A percentile compares a stretch with the other conserved stretches of the same genome.
Evolutionary conservation across 2,113 vertebrate genomes (phyloP).

Genomic region (Hemiscyllium ocellatum): DNA sequence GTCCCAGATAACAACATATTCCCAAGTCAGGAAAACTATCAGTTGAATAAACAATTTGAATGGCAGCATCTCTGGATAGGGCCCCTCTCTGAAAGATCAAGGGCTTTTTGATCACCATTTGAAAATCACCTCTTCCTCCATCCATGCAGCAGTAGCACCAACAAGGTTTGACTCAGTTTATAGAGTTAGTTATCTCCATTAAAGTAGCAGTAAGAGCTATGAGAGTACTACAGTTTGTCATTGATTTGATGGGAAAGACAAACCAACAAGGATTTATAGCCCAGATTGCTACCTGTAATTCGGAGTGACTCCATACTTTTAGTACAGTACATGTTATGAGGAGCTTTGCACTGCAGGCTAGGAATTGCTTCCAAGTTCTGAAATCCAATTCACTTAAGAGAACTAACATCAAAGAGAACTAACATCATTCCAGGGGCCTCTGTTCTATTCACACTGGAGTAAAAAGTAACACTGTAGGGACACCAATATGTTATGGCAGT

Average conservation of each 20-base stretch:
- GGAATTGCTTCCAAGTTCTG: neutral
- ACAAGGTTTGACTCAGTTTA: neutral
- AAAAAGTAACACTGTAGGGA: neutral
- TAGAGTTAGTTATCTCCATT: neutral
- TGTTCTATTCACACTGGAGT: neutral
- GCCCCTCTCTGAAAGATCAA: neutral
- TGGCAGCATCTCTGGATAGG: neutral
- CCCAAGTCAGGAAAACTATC: no score
- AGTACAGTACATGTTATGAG: neutral
- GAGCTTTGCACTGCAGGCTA: neutral
- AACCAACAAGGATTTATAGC: neutral
- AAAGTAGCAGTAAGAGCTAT: neutral
- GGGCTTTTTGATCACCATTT: neutral
- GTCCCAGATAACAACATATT: no score
- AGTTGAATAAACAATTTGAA: neutral
- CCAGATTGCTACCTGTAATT: neutral
- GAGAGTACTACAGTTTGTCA: neutral
- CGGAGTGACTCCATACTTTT: neutral
- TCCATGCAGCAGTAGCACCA: neutral
- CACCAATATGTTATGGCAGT: neutral
- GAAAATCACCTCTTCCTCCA: neutral
- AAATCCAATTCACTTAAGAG: slow-evolving; percentile 6
- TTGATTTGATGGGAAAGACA: no score
- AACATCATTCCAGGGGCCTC: neutral
- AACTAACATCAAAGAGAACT: neutral